Evolutionary conservation across 2,113 vertebrate species (phyloP).

Genomic region (Tretioscincus oriximinensis): DNA sequence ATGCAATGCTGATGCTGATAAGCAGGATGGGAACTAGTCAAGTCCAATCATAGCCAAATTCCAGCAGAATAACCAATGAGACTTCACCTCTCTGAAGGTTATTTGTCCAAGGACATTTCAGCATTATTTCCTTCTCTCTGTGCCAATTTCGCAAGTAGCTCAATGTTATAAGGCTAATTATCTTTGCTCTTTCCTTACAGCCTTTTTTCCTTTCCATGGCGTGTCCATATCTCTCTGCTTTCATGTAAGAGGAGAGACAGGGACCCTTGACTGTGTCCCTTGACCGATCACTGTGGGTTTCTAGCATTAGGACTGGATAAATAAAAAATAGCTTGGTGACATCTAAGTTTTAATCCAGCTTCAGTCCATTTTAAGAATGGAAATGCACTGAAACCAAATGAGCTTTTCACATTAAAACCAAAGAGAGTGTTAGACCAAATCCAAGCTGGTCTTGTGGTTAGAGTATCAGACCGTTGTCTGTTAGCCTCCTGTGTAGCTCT

Average conservation of each 20-base stretch:
- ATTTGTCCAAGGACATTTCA: conserved; percentile 20
- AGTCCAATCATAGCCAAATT: not conserved
- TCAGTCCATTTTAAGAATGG: too few relatives aligned
- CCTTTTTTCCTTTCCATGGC: not conserved
- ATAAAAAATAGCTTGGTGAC: too few relatives aligned
- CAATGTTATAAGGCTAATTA: not conserved
- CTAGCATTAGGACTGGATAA: not conserved
- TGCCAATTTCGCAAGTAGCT: not conserved
- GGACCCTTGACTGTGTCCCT: not conserved
- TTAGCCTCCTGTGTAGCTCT: too few relatives aligned
- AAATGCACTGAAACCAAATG: too few relatives aligned
- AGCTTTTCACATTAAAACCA: too few relatives aligned
- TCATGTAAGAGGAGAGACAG: too few relatives aligned
- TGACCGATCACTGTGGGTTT: not conserved
- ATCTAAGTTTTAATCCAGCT: too few relatives aligned
- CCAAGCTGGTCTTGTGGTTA: too few relatives aligned
- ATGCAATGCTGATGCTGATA: not conserved
- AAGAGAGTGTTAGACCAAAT: too few relatives aligned
- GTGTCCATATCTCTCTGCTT: not conserved
- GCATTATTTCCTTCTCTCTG: too few relatives aligned
- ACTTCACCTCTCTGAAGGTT: conserved; percentile 12
- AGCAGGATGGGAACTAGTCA: conserved; percentile 14
- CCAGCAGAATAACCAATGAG: conserved; percentile 24
- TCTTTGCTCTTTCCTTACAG: not conserved
- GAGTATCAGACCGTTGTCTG: too few relatives aligned